Evolutionary conservation across 2,113 vertebrate species (phyloP).

Genomic region (Psephotus haematonotus): DNA sequence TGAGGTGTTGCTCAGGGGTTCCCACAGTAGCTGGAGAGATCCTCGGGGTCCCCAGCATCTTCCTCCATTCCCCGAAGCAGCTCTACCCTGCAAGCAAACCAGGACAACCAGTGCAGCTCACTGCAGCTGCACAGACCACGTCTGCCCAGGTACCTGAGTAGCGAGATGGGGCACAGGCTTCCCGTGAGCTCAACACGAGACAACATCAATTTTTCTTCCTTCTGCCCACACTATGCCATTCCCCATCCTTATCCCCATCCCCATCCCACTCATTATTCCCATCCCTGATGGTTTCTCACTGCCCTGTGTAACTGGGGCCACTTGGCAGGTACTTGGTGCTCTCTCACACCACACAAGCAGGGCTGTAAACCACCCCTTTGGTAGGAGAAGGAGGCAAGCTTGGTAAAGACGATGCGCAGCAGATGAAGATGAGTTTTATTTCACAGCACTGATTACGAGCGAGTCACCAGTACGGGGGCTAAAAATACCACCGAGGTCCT

Average conservation of each 20-base stretch:
- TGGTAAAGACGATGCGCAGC: not conserved
- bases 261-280: not conserved
- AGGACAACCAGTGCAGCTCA: not conserved
- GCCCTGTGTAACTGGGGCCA: not conserved
- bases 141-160: not conserved
- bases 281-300: not conserved
- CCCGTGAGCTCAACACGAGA: fast-evolving
- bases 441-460: not conserved
- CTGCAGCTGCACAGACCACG: fast-evolving
- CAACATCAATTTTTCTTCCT: not conserved
- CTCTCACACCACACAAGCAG: not conserved
- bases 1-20: not conserved
- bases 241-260: not conserved
- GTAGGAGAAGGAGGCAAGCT: not conserved
- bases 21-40: not conserved
- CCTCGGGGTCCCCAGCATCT: not conserved
- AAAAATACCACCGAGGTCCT: conserved; percentile 16
- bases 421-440: conserved; percentile 34
- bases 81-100: not conserved
- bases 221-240: not conserved
- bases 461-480: not conserved
- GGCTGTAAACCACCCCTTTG: not conserved
- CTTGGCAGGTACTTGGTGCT: not conserved
- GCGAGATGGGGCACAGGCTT: not conserved
- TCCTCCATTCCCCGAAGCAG: not conserved